Conservation (phyloP, 2,888 invertebrate species). For the Aphidius colemani region DNA sequence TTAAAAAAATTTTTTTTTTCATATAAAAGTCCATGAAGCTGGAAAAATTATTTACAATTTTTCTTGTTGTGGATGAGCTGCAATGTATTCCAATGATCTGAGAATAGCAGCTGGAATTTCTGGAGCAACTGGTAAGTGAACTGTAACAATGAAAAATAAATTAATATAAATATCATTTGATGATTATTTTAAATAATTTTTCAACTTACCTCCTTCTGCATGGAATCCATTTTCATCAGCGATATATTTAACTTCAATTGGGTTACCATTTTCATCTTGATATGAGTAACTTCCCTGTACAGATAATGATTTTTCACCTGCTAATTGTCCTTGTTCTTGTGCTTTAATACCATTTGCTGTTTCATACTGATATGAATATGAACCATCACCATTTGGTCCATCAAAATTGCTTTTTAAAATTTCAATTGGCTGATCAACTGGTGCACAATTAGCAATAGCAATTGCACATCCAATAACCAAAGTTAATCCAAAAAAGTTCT, state of each 20-base stretch:
- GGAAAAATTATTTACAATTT: no score
- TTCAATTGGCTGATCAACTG: constrained; percentile 43
- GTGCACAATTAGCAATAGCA: constrained; percentile 39
- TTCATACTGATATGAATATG: constrained; percentile 58
- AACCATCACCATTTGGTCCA: constrained; percentile 55
- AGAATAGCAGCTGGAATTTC: constrained; percentile 50
- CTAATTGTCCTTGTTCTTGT: constrained; percentile 34
- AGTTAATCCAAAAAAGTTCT: constrained; percentile 29
- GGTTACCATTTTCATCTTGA: constrained; percentile 48
- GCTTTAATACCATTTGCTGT: constrained; percentile 61
- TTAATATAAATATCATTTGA: no score
- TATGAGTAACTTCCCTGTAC: constrained; percentile 51
- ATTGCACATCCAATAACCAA: no score
- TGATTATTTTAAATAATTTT: no score
- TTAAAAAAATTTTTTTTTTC: neutral
- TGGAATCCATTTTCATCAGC: constrained; percentile 54
- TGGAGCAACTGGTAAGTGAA: constrained; percentile 50
- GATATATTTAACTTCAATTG: constrained; percentile 45
- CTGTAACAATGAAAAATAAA: neutral
- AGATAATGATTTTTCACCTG: constrained; percentile 22
- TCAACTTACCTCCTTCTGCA: constrained; percentile 38
- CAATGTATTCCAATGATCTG: constrained; percentile 49
- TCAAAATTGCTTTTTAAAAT: constrained; percentile 50
- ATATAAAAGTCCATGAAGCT: neutral
- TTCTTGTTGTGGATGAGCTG: constrained; percentile 40